These are phyloP conservation scores for Melospiza melodia DNA, from an alignment of 2,113 vertebrate species.

Conservation along the genomic window DNA sequence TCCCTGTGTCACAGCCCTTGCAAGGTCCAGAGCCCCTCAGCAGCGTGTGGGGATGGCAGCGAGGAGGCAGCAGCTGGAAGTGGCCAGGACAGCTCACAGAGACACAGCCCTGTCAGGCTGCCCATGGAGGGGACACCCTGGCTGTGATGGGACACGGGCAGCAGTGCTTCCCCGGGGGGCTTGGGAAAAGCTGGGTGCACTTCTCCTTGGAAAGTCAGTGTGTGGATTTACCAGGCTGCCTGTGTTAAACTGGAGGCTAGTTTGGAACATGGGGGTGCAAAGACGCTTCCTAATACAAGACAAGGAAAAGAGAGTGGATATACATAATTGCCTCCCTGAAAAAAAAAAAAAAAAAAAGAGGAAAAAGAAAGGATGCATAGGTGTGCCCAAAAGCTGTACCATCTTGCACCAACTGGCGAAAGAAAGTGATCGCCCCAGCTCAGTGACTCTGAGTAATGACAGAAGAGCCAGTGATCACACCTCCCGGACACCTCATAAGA, in stretches of 20 bases:
- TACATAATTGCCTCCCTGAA: neutral
- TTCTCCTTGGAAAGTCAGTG: neutral
- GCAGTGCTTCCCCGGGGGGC: neutral
- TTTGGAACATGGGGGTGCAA: neutral
- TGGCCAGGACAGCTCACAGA: neutral
- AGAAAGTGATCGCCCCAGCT: neutral
- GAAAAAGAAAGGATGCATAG: neutral
- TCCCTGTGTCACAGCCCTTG: neutral
- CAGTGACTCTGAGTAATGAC: neutral
- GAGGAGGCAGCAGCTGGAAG: neutral
- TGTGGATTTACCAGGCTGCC: fast-evolving
- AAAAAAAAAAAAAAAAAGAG: neutral
- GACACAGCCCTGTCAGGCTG: neutral
- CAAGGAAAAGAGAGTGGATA: neutral
- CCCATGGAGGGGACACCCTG: neutral
- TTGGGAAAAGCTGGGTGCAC: neutral
- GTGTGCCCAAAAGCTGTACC: neutral
- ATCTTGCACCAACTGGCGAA: neutral
- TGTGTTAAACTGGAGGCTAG: neutral
- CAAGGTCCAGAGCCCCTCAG: neutral
- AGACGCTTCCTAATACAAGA: neutral
- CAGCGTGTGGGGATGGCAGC: fast-evolving
- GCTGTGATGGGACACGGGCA: no score
- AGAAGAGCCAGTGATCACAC: neutral
- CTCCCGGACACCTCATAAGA: neutral